These are phyloP conservation scores for Halictus rubicundus DNA, from an alignment of 1,140 invertebrate species.

Conservation along the genomic window DNA sequence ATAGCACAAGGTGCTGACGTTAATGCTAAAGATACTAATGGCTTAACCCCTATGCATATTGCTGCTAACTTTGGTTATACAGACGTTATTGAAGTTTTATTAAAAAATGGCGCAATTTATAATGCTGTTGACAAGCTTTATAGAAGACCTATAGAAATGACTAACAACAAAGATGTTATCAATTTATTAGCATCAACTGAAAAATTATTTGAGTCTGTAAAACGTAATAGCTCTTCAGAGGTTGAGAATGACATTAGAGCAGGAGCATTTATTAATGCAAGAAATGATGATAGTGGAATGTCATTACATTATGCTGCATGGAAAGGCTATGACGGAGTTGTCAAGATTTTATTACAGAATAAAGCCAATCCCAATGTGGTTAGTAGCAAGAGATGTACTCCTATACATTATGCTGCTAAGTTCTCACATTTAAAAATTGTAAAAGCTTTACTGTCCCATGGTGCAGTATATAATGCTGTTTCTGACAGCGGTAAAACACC, in stretches of 20 bases:
- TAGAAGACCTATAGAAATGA: neutral
- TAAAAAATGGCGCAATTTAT: conserved; percentile 17
- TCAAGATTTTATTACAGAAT: conserved; percentile 52
- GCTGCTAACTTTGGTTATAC: conserved; percentile 21
- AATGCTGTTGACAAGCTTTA: neutral
- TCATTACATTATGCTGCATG: conserved; percentile 50
- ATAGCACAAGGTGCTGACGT: conserved; percentile 24
- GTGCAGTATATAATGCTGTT: conserved; percentile 29
- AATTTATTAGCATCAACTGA: neutral
- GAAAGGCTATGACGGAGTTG: conserved; percentile 27
- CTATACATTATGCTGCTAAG: conserved; percentile 55
- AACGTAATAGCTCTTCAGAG: neutral
- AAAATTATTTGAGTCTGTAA: conserved; percentile 9
- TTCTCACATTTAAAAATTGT: conserved; percentile 39
- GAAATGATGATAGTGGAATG: conserved; percentile 31
- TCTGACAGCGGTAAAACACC: conserved; percentile 26
- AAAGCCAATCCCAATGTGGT: conserved; percentile 48
- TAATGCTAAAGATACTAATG: conserved; percentile 12
- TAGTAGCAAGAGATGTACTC: conserved; percentile 36
- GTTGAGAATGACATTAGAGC: neutral
- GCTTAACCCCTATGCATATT: conserved; percentile 39
- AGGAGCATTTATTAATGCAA: conserved; percentile 5
- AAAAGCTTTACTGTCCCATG: conserved; percentile 16
- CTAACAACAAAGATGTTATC: neutral
- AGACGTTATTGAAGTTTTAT: neutral